These are phyloP conservation scores for Hyla sarda DNA, from an alignment of 2,113 vertebrate species.

Conservation along the genomic window DNA sequence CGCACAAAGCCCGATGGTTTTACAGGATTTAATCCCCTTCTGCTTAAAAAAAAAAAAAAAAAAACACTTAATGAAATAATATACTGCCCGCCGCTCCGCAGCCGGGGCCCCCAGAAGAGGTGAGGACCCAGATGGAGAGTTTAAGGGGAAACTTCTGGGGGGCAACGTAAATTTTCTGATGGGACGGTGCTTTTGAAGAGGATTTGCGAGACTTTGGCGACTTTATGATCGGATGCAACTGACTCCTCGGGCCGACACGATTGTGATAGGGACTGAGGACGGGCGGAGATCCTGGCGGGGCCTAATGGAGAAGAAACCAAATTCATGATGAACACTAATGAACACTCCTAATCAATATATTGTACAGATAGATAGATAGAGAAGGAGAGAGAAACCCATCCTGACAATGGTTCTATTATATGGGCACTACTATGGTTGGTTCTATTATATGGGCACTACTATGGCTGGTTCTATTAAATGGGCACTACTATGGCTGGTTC, in stretches of 20 bases:
- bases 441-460: too few relatives aligned
- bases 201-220: background rate
- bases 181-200: background rate
- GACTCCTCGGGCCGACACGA: background rate
- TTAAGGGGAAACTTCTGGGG: conserved; percentile 66
- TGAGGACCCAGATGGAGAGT: conserved; percentile 65
- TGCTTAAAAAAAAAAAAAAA: conserved; percentile 63
- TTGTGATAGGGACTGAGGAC: too few relatives aligned
- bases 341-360: too few relatives aligned
- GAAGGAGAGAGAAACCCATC: too few relatives aligned
- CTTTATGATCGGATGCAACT: background rate
- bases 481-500: too few relatives aligned
- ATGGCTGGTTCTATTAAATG: too few relatives aligned
- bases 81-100: conserved; percentile 78
- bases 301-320: too few relatives aligned
- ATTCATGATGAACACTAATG: too few relatives aligned
- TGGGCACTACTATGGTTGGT: background rate
- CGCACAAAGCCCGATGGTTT: conserved; percentile 87
- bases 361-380: too few relatives aligned
- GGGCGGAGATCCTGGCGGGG: too few relatives aligned
- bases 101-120: conserved; percentile 70
- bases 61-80: conserved; percentile 98
- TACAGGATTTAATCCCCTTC: conserved; percentile 83
- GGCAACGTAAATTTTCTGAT: background rate
- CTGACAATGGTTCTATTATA: too few relatives aligned